Evolutionary conservation across 2,888 invertebrate genomes (phyloP), one percentile per base, ranked within the genome.

Genomic region (Scelioninae gen. 1): DNA sequence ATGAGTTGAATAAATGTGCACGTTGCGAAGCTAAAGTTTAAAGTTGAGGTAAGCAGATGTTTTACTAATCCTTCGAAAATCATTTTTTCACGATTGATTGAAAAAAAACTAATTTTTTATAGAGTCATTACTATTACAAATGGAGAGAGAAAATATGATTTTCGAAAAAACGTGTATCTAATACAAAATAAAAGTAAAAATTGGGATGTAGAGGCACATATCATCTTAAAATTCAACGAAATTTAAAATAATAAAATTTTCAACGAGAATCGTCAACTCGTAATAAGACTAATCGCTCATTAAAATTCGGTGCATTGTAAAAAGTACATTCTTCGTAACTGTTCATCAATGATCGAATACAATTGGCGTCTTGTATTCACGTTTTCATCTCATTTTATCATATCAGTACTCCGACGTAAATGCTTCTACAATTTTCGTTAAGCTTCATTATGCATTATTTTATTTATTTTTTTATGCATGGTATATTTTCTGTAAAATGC

Each of bases 331-430:
- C 23, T 43, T 81, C 63, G 62, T 34, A 66, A 55, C 55, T 40
- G 34, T 56, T 63, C 66, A 84, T 62, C 47, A 62, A 55, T 51
- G 56, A 29, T 32, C 43, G 51, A 77, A 82, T 72, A 55, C 66
- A 76, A 60, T 38, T 23, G 51, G 60, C 53, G 58, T 71, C 75
- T 77, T 62, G 68, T 72, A 78, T 78, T 83, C 63, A 77, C 82
- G 82, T 78, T 84, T 85, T 68, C 72, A 74, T 82, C 69, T 71
- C 77, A 80, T 76, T 80, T 51, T 15, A 53, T 58, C 66, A 82
- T 53, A 65, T 56, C 66, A 55, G 5, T 31, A 43, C 31, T 32
- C 38, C 13, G n/a, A 23, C 13, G 32, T 56, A 40, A 51, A 56
- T 3, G 76, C 68, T 63, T 69, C 38, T 68, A 65, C 68, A 56